These are phyloP conservation scores for Drosophila nigricruria DNA, from an alignment of 2,888 invertebrate species.

Conservation along the genomic window DNA sequence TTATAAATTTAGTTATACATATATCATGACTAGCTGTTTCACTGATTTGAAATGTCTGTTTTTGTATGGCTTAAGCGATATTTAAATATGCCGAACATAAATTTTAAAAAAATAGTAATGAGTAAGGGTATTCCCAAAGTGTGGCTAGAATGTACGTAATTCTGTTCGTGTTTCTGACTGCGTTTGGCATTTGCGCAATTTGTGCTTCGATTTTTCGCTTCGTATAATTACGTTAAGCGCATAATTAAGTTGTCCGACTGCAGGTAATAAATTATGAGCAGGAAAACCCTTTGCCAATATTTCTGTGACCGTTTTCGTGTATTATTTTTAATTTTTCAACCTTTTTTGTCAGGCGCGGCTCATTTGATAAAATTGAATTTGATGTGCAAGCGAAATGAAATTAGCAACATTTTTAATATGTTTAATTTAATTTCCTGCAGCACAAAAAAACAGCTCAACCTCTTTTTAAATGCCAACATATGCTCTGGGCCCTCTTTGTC, in stretches of 20 bases:
- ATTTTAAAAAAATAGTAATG: too few species aligned
- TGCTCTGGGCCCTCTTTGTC: slow-evolving; percentile 40
- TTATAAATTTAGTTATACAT: too few species aligned
- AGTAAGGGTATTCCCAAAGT: slow-evolving; percentile 6
- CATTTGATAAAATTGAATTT: slow-evolving; percentile 59
- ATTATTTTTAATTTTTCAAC: slow-evolving; percentile 8
- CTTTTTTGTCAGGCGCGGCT: slow-evolving; percentile 13
- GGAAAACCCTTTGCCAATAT: slow-evolving; percentile 41
- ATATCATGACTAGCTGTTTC: too few species aligned
- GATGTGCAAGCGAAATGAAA: slow-evolving; percentile 59
- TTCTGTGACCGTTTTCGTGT: slow-evolving; percentile 24
- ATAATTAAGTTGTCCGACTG: slow-evolving; percentile 78
- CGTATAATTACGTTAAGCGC: slow-evolving; percentile 74
- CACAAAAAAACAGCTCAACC: slow-evolving; percentile 14
- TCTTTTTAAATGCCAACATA: slow-evolving; percentile 63
- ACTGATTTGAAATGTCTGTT: too few species aligned
- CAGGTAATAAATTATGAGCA: slow-evolving; percentile 75
- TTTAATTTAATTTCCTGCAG: slow-evolving; percentile 51
- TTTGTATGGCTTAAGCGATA: too few species aligned
- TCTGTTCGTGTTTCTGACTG: slow-evolving; percentile 30
- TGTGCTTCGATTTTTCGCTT: slow-evolving; percentile 73
- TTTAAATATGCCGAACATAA: too few species aligned
- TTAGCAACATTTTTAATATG: slow-evolving; percentile 63
- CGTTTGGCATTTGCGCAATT: slow-evolving; percentile 64
- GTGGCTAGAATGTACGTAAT: neutral